Base-by-base conservation (phyloP, 1,140 invertebrate genomes). In the Temnothorax nylanderi region DNA sequence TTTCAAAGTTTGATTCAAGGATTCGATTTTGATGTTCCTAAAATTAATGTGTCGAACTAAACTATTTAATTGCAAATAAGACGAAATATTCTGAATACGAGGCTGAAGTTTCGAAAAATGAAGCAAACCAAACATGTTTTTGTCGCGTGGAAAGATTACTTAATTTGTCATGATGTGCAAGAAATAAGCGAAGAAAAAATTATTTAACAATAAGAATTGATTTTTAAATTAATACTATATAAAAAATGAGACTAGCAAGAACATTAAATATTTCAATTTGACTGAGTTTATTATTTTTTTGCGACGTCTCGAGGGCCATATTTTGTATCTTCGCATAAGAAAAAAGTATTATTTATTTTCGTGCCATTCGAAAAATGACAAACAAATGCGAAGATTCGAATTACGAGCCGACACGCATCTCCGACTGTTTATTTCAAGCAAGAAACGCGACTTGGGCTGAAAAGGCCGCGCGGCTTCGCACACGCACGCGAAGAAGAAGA, bases 1-100 rank as follows among this genome's bases (percentile, higher is more conserved):
- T 26, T 47, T 80, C 60, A 34, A 78, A 44, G 21, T 65, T 44
- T 6, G 10, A 80, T 41, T 85, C 84, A 85, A 51, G 60, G 7
- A 64, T 54, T 77, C 4, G 26, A 34, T 85, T 77, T 78, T 80
- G 13, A 65, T 2, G 26, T 58, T 69, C 7, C 11, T 26, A 34
- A 82, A 26, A 44, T 82, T 58, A 71, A 72, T 82, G 7, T 51
- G 26, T 26, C 21, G 5, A 11, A 18, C n/a, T 16, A 64, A 11
- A 26, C 32, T 16, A 64, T 72, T 71, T 56, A 81, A 69, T 69
- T 41, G 10, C n/a, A 71, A 69, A 71, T 69, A 56, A 81, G 34
- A 65, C 3, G 37, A 13, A 34, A 80, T 37, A n/a, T 21, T 76
- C 13, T 11, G 75, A 32, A 11, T 77, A 13, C 21, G 5, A 62